These are phyloP conservation scores for Silurus glanis DNA, from an alignment of 2,113 vertebrate genomes.

Conservation along the genomic window DNA sequence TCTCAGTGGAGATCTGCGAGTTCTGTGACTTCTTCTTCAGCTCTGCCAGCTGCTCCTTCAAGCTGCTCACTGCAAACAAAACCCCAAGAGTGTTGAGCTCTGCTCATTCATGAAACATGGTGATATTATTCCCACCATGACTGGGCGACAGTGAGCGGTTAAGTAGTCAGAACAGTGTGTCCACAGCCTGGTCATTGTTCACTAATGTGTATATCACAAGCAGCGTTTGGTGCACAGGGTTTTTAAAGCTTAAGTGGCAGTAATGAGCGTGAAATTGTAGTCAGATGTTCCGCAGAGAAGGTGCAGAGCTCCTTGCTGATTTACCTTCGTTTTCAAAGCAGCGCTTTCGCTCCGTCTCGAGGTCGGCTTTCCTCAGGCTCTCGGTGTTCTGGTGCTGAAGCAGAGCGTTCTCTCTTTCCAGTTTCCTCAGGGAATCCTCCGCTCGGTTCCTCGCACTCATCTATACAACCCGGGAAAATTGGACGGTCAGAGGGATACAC, in stretches of 20 bases:
- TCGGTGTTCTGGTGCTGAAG: conserved; percentile 91
- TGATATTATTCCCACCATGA: background rate
- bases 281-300: background rate
- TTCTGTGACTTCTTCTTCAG: conserved; percentile 89
- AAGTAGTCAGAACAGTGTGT: background rate
- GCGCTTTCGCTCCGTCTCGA: conserved; percentile 88
- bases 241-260: background rate
- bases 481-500: too few relatives aligned
- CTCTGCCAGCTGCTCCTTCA: conserved; percentile 95
- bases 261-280: background rate
- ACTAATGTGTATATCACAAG: background rate
- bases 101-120: conserved; percentile 5
- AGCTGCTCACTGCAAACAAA: conserved; percentile 79
- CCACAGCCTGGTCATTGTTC: background rate
- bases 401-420: conserved; percentile 91
- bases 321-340: conserved; percentile 90
- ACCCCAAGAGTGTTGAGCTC: conserved; percentile 25
- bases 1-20: conserved; percentile 91
- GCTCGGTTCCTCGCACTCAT: conserved; percentile 84
- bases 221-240: background rate
- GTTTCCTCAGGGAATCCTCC: conserved; percentile 84
- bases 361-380: conserved; percentile 86
- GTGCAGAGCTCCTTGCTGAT: conserved; percentile 14
- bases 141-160: background rate
- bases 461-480: conserved; percentile 64